phyloP scores from a whole-genome alignment of 2,113 vertebrate genomes.

The Chauna torquata region DNA sequence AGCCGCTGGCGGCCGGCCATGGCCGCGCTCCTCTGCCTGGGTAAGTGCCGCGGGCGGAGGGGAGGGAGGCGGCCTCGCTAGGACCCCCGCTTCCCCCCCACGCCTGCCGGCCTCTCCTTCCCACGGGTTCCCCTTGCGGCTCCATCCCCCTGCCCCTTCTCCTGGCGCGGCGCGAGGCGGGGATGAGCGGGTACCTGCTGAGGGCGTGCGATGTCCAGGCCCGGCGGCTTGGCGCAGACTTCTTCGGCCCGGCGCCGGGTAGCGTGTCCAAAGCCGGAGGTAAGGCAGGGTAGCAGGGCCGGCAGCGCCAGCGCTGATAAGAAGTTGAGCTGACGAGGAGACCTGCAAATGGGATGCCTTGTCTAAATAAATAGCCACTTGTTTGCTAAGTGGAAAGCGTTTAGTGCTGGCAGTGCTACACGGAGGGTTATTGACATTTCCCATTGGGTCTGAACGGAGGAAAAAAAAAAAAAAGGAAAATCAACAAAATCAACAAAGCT shows the following conservation, averaged over 20 bases:
- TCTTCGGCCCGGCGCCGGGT: neutral
- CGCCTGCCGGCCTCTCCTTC: neutral
- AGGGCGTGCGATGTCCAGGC: neutral
- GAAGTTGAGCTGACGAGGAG: neutral
- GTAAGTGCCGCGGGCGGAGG: conserved; percentile 47
- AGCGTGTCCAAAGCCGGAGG: neutral
- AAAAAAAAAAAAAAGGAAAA: neutral
- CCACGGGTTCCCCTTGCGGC: rapidly evolving
- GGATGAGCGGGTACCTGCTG: neutral
- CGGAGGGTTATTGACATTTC: neutral
- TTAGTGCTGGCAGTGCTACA: neutral
- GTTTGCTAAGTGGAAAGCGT: neutral
- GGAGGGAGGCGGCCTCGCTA: neutral
- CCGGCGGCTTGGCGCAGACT: neutral
- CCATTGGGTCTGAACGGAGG: neutral
- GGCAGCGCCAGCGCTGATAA: neutral
- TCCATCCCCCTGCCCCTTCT: neutral
- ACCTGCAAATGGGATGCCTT: neutral
- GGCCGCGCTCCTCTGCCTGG: conserved; percentile 47
- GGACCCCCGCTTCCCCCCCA: neutral
- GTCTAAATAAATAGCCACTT: neutral
- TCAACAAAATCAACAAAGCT: neutral
- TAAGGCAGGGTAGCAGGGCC: neutral
- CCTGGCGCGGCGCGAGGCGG: neutral
- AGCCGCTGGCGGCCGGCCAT: neutral